Evolutionary conservation across 2,888 invertebrate species (phyloP), one percentile per base, ranked within the genome.

Genomic region (Tortrix viridana): DNA sequence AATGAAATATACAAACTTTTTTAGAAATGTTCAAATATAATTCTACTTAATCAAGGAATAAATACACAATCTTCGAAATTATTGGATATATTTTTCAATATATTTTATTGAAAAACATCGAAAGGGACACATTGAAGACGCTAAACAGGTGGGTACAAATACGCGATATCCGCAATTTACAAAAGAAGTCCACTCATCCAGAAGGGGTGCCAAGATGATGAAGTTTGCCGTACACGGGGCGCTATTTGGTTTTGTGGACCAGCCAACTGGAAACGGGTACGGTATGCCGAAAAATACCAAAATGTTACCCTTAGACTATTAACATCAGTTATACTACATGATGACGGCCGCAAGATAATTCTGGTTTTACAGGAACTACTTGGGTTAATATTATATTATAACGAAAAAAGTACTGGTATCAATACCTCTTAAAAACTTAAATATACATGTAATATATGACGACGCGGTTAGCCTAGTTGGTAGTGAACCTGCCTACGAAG

Each of bases 191-290:
- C 71, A 44, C 55, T 68, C 68, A 69, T 69, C 70, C 72, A 71
- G 68, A 71, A 76, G 41, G 66, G 69, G 69, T 69, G 53, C 38
- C 41, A 69, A 67, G 72, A 69, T 72, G 73, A 66, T 71, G 69
- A 72, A 72, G 73, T 72, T 76, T 74, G 69, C 67, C 72, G 70
- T 69, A 16, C 71, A 38, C 32, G 9, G 18, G 18, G 71, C 71
- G 74, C 63, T 71, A 74, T 76, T 74, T 72, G 69, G 72, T 66
- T 75, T 75, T 70, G 67, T 61, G 60, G 70, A 71, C 71, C 68
- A 78, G 74, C 74, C 76, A 74, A 67, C 63, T 75, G 74, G 73
- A 77, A 77, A 72, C 62, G 66, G 70, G 73, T 41, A 47, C 37
- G 47, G 63, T 18, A 49, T 56, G 20, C 32, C 26, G 46, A 14